These are phyloP conservation scores for Ochotona princeps DNA, from an alignment of 2,113 vertebrate species.

Conservation along the genomic window DNA sequence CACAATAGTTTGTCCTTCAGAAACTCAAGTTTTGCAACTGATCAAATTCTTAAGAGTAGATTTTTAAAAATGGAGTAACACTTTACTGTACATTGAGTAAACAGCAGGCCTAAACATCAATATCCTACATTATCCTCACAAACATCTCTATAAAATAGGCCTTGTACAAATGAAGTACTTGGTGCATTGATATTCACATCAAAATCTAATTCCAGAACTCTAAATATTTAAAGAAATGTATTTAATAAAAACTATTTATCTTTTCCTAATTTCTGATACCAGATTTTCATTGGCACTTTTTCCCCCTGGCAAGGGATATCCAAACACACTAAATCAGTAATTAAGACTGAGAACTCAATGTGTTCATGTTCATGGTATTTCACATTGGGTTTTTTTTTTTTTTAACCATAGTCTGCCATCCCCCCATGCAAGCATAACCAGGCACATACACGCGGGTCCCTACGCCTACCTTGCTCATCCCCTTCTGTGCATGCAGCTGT, in stretches of 20 bases:
- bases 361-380: background rate
- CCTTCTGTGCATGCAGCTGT: constrained; percentile 58
- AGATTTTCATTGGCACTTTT: constrained; percentile 21
- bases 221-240: background rate
- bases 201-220: background rate
- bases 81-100: background rate
- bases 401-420: background rate
- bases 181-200: background rate
- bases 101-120: background rate
- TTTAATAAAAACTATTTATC: constrained; percentile 19
- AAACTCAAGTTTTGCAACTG: background rate
- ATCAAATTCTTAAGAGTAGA: background rate
- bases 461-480: background rate
- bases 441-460: background rate
- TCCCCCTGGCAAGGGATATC: constrained; percentile 23
- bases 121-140: background rate
- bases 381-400: constrained; percentile 10
- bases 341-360: constrained; percentile 42
- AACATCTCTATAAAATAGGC: background rate
- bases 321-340: constrained; percentile 47
- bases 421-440: background rate
- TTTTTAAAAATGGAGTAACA: background rate
- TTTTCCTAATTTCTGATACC: constrained; percentile 42
- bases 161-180: background rate
- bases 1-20: background rate